These are phyloP conservation scores for Heterodera filipjevi DNA, from an alignment of 2,888 invertebrate species.

Conservation along the genomic window DNA sequence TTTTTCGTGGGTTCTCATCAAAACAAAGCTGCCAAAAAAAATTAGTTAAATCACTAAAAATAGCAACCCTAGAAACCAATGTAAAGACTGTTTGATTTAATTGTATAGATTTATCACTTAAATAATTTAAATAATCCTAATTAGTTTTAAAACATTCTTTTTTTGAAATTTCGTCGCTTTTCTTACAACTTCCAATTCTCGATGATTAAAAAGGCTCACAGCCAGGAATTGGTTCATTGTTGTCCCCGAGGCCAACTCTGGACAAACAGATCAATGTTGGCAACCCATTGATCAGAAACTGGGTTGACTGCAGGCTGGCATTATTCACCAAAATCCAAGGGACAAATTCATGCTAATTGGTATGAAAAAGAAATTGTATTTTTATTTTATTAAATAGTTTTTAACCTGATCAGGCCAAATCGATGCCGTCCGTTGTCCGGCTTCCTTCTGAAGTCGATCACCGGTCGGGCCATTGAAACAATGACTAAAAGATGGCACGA, in stretches of 20 bases:
- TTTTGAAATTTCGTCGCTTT: too few species aligned
- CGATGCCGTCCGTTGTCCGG: constrained; percentile 24
- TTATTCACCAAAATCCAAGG: constrained; percentile 36
- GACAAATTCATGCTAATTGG: constrained; percentile 25
- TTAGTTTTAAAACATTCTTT: too few species aligned
- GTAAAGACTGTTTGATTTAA: too few species aligned
- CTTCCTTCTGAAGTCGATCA: constrained; percentile 25
- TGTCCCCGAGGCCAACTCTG: neutral
- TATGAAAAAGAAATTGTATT: neutral
- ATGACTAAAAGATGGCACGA: constrained; percentile 23
- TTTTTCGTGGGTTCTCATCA: too few species aligned
- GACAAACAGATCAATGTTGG: constrained; percentile 28
- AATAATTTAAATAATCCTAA: too few species aligned
- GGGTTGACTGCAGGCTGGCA: constrained; percentile 29
- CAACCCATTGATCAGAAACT: constrained; percentile 30
- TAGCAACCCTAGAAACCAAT: too few species aligned
- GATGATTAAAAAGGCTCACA: neutral
- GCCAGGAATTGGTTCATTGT: neutral
- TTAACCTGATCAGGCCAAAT: constrained; percentile 33
- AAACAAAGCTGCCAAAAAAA: too few species aligned
- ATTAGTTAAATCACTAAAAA: too few species aligned
- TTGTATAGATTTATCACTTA: too few species aligned
- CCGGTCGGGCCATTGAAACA: constrained; percentile 32
- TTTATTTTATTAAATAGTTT: neutral
- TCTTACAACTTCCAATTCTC: too few species aligned